Evolutionary conservation across 1,140 invertebrate genomes (phyloP), one percentile per base, ranked within the genome.

Genomic region (Zaprionus kolodkinae): DNA sequence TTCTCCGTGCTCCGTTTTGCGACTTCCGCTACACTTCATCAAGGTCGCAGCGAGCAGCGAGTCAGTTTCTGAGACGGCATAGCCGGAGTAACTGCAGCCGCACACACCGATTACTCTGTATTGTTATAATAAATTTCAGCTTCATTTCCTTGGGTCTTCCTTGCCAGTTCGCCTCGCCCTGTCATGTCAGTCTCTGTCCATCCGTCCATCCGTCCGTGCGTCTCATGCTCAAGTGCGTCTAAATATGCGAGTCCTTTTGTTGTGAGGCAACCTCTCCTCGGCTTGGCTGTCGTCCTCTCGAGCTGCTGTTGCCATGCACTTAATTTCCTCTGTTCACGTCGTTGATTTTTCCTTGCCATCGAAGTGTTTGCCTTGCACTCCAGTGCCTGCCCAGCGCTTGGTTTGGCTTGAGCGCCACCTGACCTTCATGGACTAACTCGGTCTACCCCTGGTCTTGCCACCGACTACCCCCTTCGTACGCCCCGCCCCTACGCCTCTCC

Each of bases 71-170:
- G 30, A 38, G 45, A 13, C 25, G 21, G 5, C 25, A 9, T n/a
- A 38, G 55, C 55, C 9, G n/a, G 10, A 60, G 55, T 30, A 21
- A 35, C 45, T 56, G 66, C 40, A 68, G 72, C 52, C 45, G 67
- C 74, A 78, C 52, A 68, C 78, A n/a, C n/a, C n/a, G 76, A 87
- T 86, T 79, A 77, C 75, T 73, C 48, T 75, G 76, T 83, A 87
- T 87, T 88, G 84, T 87, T 87, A 87, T 86, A 87, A 88, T 83
- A 87, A 79, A 87, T 72, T 87, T 88, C 56, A 83, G 83, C 83
- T 88, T 87, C 73, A 87, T 87, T 88, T 87, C 79, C 84, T 88
- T 33, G 38, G 43, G 50, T 56, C 59, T 62, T 61, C n/a, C n/a
- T 43, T 6, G 7, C 7, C 13, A 15, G 5, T 4, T 13, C 38